Percentiles rank a stretch among this genome's conserved stretches.
These are phyloP conservation scores for Paracentrotus lividus DNA, from an alignment of 53 echinoderm and acorn worm genomes.

Conservation along the genomic window DNA sequence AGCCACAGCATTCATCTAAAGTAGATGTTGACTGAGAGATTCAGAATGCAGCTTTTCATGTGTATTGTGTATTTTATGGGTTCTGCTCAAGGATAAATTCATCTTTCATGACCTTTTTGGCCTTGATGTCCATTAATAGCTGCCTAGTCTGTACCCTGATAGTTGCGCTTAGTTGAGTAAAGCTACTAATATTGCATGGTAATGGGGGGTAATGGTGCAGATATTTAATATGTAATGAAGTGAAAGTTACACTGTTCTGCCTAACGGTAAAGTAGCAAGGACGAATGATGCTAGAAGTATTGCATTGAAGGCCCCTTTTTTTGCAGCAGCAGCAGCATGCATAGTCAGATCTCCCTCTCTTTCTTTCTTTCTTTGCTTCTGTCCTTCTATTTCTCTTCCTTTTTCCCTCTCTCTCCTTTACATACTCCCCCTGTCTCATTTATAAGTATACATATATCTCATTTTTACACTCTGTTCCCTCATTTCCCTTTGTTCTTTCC, in stretches of 20 bases:
- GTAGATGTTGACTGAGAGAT: slow-evolving; percentile 27
- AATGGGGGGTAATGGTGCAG: slow-evolving; percentile 12
- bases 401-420: neutral
- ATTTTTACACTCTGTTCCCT: neutral
- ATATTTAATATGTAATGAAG: slow-evolving; percentile 14
- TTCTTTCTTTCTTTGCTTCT: neutral
- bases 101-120: neutral
- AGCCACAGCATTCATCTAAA: neutral
- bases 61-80: neutral
- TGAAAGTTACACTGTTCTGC: neutral
- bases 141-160: slow-evolving; percentile 26
- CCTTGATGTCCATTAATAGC: slow-evolving; percentile 8
- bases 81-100: neutral
- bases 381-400: neutral
- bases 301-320: neutral
- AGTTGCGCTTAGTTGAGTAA: slow-evolving; percentile 4
- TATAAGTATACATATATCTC: no score
- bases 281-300: neutral
- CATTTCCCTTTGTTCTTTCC: neutral
- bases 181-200: slow-evolving; percentile 16
- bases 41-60: neutral
- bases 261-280: no score
- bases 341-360: neutral
- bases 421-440: no score
- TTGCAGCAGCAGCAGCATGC: no score